phyloP scores from a whole-genome alignment of 2,113 vertebrate species.

The Lynx canadensis region DNA sequence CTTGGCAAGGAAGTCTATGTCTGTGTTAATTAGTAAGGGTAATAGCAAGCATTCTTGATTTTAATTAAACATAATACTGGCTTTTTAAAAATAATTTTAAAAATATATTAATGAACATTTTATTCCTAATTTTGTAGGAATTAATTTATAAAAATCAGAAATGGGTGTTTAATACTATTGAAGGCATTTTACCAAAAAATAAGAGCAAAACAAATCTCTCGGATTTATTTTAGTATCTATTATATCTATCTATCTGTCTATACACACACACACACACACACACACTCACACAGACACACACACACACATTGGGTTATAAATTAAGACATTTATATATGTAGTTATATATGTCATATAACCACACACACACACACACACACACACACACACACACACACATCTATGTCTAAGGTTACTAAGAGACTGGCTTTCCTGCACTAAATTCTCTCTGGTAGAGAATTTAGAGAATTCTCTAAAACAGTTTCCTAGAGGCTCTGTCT shows the following conservation, averaged over 20 bases:
- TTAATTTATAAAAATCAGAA: background rate
- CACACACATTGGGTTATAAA: background rate
- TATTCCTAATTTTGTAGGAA: background rate
- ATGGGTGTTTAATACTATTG: background rate
- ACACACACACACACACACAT: background rate
- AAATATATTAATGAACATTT: background rate
- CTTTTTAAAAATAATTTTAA: background rate
- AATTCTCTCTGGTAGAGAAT: background rate
- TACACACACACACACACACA: no score
- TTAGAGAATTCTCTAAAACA: background rate
- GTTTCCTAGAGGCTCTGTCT: background rate
- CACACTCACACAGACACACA: no score
- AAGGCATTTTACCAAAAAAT: background rate
- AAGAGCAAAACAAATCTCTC: background rate
- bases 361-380: background rate
- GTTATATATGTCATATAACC: background rate
- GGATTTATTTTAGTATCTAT: background rate
- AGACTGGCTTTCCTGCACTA: background rate
- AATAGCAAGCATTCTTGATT: background rate
- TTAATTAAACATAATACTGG: slow-evolving; percentile 19
- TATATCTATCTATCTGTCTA: no score
- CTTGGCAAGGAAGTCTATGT: background rate
- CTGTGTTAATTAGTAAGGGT: background rate
- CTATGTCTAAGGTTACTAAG: background rate
- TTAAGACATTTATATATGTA: background rate